A percentile compares a stretch with the other conserved stretches of the same genome.
These are phyloP conservation scores for Motacilla alba DNA, from an alignment of 2,113 vertebrate species.

Conservation along the genomic window DNA sequence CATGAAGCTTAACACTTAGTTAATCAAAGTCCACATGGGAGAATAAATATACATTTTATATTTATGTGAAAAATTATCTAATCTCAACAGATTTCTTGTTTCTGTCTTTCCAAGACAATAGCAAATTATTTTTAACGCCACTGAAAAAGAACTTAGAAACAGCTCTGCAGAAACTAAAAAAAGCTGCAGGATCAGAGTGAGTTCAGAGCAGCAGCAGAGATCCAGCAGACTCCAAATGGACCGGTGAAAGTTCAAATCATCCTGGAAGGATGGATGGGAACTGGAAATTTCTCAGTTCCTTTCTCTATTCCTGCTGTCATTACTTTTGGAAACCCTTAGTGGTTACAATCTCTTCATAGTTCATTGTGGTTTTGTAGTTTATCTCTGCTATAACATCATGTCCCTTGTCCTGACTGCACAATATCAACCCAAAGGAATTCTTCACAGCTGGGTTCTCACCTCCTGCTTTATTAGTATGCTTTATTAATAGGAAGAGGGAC, in stretches of 20 bases:
- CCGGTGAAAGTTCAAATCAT: neutral
- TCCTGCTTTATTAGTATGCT: neutral
- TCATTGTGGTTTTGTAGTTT: neutral
- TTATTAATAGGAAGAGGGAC: neutral
- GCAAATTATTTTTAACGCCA: neutral
- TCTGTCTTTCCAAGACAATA: neutral
- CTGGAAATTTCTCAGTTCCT: neutral
- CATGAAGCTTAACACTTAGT: neutral
- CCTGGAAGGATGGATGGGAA: neutral
- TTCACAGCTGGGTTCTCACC: neutral
- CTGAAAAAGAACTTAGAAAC: neutral
- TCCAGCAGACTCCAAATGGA: neutral
- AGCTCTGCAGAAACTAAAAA: neutral
- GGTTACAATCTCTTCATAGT: slow-evolving; percentile 37
- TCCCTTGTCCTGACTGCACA: neutral
- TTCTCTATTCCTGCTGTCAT: neutral
- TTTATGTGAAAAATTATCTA: neutral
- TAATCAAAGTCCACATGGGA: neutral
- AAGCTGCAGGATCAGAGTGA: neutral
- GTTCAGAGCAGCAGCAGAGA: neutral
- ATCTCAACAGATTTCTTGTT: neutral
- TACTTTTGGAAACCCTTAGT: slow-evolving; percentile 3
- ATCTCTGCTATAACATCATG: neutral
- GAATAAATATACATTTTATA: neutral
- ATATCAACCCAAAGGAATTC: neutral